These are phyloP conservation scores for Adelosebastes latens DNA, from an alignment of 2,797 vertebrate genomes.

Conservation along the genomic window DNA sequence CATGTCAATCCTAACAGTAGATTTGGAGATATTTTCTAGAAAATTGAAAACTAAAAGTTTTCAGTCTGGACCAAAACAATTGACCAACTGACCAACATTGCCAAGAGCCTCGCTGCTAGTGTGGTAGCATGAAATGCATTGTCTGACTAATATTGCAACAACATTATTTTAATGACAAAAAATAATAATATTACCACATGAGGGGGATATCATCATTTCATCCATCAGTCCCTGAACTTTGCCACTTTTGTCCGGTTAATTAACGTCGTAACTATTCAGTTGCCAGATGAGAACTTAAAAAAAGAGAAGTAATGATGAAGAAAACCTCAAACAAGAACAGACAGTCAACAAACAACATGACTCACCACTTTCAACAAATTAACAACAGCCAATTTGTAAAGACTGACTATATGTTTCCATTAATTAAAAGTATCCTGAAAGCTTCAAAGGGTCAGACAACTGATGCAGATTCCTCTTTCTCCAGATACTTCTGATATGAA, in stretches of 20 bases:
- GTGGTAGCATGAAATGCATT: too few relatives aligned
- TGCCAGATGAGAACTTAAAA: slow-evolving; percentile 2
- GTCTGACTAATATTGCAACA: background rate
- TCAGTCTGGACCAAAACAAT: too few relatives aligned
- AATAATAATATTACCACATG: slow-evolving; percentile 14
- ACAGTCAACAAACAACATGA: background rate
- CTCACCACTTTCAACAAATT: slow-evolving; percentile 1
- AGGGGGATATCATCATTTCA: slow-evolving; percentile 22
- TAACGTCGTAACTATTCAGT: slow-evolving; percentile 22
- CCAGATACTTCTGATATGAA: slow-evolving; percentile 51
- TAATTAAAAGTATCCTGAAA: slow-evolving; percentile 28
- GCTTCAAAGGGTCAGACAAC: background rate
- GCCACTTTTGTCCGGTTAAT: background rate
- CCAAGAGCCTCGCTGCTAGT: too few relatives aligned
- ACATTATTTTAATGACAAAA: slow-evolving; percentile 39
- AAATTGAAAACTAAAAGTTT: background rate
- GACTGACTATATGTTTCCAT: background rate
- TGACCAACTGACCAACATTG: too few relatives aligned
- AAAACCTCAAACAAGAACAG: slow-evolving; percentile 3
- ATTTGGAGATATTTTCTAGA: background rate
- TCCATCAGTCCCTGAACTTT: background rate
- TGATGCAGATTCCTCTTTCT: background rate
- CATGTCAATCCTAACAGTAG: background rate
- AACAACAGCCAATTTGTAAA: slow-evolving; percentile 11
- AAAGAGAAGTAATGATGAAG: background rate